Conservation (phyloP, 2,113 vertebrate genomes). For the Centropus unirufus region DNA sequence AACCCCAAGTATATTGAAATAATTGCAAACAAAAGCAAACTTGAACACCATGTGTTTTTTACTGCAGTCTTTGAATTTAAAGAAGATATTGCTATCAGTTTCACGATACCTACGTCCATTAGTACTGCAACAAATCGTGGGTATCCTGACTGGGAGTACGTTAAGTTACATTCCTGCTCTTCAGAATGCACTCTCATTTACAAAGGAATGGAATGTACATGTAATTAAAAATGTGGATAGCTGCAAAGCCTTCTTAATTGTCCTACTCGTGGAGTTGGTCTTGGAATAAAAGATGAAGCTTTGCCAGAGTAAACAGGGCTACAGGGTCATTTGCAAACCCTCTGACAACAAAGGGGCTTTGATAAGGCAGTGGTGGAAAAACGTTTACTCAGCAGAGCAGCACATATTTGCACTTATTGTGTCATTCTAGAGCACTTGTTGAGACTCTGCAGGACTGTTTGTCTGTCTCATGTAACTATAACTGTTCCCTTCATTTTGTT, state of each 20-base stretch:
- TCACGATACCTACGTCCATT: background rate
- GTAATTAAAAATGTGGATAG: background rate
- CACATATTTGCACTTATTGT: background rate
- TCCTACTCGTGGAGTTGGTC: background rate
- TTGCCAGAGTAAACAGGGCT: background rate
- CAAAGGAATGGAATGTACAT: background rate
- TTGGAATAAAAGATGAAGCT: background rate
- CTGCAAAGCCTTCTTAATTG: background rate
- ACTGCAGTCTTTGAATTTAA: background rate
- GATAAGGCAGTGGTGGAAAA: background rate
- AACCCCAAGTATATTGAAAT: background rate
- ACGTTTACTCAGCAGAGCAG: background rate
- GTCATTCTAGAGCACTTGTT: background rate
- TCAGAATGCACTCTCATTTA: background rate
- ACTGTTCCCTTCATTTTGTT: constrained; percentile 12
- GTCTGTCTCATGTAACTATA: background rate
- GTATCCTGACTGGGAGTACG: background rate
- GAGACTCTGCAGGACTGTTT: background rate
- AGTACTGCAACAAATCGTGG: background rate
- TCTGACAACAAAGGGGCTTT: background rate
- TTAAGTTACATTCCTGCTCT: background rate
- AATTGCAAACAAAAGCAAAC: background rate
- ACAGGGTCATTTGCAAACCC: background rate
- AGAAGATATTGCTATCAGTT: background rate
- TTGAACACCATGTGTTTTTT: background rate